Base-by-base conservation (phyloP, 2,113 vertebrate species). In the Accipiter virgatus region DNA sequence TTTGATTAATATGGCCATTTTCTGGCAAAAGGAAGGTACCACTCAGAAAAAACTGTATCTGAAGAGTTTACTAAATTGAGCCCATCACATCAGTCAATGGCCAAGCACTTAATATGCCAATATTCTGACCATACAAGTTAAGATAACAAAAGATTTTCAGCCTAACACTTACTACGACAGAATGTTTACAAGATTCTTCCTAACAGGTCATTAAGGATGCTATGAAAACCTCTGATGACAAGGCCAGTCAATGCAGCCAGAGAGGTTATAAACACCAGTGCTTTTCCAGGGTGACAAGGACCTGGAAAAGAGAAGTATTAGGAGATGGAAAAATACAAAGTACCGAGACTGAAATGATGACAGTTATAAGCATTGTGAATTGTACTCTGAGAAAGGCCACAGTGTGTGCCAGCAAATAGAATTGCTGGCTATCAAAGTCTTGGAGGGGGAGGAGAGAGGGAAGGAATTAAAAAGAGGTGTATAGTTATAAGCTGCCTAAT, bases 51-150 rank as follows among this genome's bases (percentile, higher is more conserved):
- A 62, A 26, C 2, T 58, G 6, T 29, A 45, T 56, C 53, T 93
- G 45, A 92, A 88, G 36, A 47, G 13, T 71, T 90, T 73, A 34
- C 42, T 85, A 13, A 90, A 79, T 74, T 81, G 75, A 97, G 43
- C 27, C 21, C 18, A 77, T 85, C 61, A 88, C 20, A 29, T 34
- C 21, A 17, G 75, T 72, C 93, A 94, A 47, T 88, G 87, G 29
- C 36, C 61, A 79, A 94, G 66, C 70, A 96, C 91, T 95, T 95
- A 96, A 95, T 80, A 95, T 89, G 91, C 66, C 77, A 93, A 91
- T 93, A 93, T 93, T 95, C 71, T 62, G 48, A 92, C 59, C 20
- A 84, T 86, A 50, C 26, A 70, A 88, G 83, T 94, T 90, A 89
- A 95, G 73, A 72, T 71, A 97, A 93, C 70, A 89, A 47, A 82